These are phyloP conservation scores for Drosophila sturtevanti DNA, from an alignment of 1,140 invertebrate species.

Conservation along the genomic window DNA sequence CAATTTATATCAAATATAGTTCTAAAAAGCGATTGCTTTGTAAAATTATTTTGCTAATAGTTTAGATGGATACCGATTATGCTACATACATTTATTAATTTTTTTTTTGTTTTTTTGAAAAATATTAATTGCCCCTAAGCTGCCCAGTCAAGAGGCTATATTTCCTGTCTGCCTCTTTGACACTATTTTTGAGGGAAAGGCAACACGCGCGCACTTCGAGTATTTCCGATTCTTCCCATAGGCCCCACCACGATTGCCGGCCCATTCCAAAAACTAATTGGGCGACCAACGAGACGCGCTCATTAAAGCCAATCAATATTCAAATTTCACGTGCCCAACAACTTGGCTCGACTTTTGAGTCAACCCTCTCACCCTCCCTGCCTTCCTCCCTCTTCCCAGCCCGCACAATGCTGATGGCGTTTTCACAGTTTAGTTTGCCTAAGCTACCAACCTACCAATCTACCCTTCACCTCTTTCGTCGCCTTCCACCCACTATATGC, in stretches of 20 bases:
- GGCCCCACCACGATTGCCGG: background rate
- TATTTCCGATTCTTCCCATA: slow-evolving; percentile 21
- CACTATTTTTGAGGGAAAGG: slow-evolving; percentile 6
- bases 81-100: too few relatives aligned
- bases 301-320: slow-evolving; percentile 79
- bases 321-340: slow-evolving; percentile 58
- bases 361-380: too few relatives aligned
- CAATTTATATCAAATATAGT: too few relatives aligned
- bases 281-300: slow-evolving; percentile 58
- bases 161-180: slow-evolving; percentile 16
- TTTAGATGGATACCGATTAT: too few relatives aligned
- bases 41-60: too few relatives aligned
- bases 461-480: slow-evolving; percentile 7
- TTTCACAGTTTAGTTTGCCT: slow-evolving; percentile 76
- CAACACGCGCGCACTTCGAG: slow-evolving; percentile 7
- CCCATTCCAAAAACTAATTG: slow-evolving; percentile 50
- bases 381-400: too few relatives aligned
- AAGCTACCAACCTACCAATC: slow-evolving; percentile 33
- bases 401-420: slow-evolving; percentile 36
- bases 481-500: background rate
- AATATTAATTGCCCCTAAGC: background rate
- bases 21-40: too few relatives aligned
- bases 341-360: slow-evolving; percentile 2
- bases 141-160: background rate
- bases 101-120: background rate